Evolutionary conservation across 2,797 vertebrate genomes (phyloP), one percentile per base, ranked within the genome.

Genomic region (Xerus rutilus): DNA sequence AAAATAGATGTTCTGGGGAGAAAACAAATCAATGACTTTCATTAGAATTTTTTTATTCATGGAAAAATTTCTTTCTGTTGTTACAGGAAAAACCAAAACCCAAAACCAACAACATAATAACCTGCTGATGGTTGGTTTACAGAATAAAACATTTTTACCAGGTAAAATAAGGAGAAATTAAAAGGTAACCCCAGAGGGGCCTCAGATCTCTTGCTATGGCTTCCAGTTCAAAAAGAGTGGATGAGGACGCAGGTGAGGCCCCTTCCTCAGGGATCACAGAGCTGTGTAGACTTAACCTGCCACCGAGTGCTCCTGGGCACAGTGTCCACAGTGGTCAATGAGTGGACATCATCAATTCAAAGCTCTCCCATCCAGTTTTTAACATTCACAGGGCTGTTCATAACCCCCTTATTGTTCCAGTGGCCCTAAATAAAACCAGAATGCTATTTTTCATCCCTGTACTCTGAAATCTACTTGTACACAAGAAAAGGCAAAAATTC

Each of bases 61-160:
- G 52, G 79, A 76, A 92, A 84, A 92, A 28, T 35, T 7, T 82
- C n/a, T 35, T 65, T 64, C 89, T 79, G 64, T 76, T 35, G 69
- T 43, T 47, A 52, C 0, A 25, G 23, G 45, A 43, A 21, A 25
- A 35, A 67, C 25, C n/a, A 74, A 67, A 77, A 77, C 11, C 49
- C 28, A 84, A 85, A 62, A 28, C 59, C 47, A 73, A 62, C 7
- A 12, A 47, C n/a, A 15, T 28, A 32, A 73, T 45, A 69, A 39
- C 18, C 32, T 28, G 20, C 5, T 35, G 45, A 73, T 20, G 23
- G 65, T 2, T 54, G 49, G 32, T 81, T n/a, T 81, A 85, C 0
- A 65, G 67, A 76, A 49, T 23, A 70, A 39, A 84, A 20, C 23
- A 35, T 30, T 90, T 89, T 74, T 14, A 43, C 5, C 43, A 82